Evolutionary conservation across 2,797 vertebrate species (phyloP).

Genomic region (Spheniscus humboldti): DNA sequence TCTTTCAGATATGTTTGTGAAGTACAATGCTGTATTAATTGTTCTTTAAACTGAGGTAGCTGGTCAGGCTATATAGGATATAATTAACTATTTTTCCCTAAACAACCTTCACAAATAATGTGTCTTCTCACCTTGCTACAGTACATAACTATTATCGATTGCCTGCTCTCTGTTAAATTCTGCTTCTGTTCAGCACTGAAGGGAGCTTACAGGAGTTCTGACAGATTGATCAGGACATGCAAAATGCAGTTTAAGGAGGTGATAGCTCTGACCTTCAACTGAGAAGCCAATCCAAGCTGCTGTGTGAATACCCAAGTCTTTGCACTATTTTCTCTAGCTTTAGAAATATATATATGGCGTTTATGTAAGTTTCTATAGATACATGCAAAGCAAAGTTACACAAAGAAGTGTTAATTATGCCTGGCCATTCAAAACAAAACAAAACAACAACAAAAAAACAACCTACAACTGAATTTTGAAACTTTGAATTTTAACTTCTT

Average conservation of each 20-base stretch:
- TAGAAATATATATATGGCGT: not conserved
- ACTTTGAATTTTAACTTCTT: not conserved
- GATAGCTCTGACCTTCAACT: not conserved
- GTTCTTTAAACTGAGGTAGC: not conserved
- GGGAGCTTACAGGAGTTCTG: not conserved
- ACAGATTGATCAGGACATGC: not conserved
- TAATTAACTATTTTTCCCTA: not conserved
- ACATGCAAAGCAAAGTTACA: not conserved
- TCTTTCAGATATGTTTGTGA: not conserved
- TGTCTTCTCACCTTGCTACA: not conserved
- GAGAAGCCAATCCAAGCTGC: not conserved
- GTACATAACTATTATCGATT: not conserved
- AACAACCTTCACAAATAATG: not conserved
- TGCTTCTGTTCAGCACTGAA: not conserved
- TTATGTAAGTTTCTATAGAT: not conserved
- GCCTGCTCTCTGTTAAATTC: not conserved
- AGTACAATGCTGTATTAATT: not conserved
- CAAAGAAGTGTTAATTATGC: not conserved
- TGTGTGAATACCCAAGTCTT: not conserved
- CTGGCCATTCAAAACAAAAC: not conserved
- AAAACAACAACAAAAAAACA: too few species aligned
- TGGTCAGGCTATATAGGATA: not conserved
- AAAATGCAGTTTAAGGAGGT: not conserved
- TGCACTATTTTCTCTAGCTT: not conserved
- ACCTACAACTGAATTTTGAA: not conserved